These are phyloP conservation scores for Neocrepidodera transversa DNA, from an alignment of 2,888 invertebrate genomes.

Conservation along the genomic window DNA sequence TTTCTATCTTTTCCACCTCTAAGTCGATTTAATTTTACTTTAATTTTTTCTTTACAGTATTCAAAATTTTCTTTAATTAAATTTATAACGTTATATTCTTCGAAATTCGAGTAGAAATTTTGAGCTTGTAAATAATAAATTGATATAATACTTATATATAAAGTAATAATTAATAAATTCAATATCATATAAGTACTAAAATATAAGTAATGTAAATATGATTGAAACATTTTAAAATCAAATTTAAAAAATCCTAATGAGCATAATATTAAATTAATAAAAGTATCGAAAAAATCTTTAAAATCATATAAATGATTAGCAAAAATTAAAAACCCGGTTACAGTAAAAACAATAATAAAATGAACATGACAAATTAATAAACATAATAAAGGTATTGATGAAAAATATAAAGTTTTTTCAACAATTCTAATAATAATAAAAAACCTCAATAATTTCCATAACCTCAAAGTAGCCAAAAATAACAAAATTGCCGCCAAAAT, in stretches of 20 bases:
- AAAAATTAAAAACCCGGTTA: conserved; percentile 30
- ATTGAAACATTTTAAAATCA: conserved; percentile 30
- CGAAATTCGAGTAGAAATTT: conserved; percentile 39
- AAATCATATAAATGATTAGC: conserved; percentile 37
- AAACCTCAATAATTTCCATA: conserved; percentile 52
- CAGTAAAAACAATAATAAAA: conserved; percentile 34
- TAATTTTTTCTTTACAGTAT: conserved; percentile 39
- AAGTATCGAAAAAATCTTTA: conserved; percentile 30
- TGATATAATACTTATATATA: conserved; percentile 45
- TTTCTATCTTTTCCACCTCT: conserved; percentile 34
- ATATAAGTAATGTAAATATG: conserved; percentile 35
- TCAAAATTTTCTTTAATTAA: conserved; percentile 41
- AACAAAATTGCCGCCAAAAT: conserved; percentile 45
- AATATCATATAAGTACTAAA: conserved; percentile 40
- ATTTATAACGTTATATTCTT: conserved; percentile 38
- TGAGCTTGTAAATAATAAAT: conserved; percentile 44
- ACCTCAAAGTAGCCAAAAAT: conserved; percentile 48
- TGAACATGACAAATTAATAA: conserved; percentile 41
- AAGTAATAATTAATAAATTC: conserved; percentile 38
- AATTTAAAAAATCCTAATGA: conserved; percentile 40
- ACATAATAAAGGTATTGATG: conserved; percentile 40
- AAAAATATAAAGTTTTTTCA: conserved; percentile 46
- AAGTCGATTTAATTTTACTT: conserved; percentile 31
- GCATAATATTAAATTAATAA: conserved; percentile 40
- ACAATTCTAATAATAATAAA: conserved; percentile 47